These are phyloP conservation scores for Thamnophis sirtalis DNA, from an alignment of 2,113 vertebrate species.

Conservation along the genomic window DNA sequence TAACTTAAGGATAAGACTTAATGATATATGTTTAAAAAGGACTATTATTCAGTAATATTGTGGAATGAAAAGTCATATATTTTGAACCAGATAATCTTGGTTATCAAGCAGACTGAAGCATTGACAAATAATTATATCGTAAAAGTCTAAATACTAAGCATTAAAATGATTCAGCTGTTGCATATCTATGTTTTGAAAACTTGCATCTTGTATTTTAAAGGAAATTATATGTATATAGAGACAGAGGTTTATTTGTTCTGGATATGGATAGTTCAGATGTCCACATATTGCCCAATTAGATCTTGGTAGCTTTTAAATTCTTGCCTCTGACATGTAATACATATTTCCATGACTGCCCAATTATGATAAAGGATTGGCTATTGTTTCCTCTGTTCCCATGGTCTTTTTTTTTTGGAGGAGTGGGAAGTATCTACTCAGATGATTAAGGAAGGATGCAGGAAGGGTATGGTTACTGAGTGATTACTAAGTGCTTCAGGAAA, in stretches of 20 bases:
- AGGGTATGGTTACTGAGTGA: slow-evolving; percentile 54
- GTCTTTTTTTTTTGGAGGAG: slow-evolving; percentile 25
- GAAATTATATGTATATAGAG: not conserved
- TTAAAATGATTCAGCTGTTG: slow-evolving; percentile 10
- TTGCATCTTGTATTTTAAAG: slow-evolving; percentile 36
- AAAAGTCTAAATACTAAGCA: slow-evolving; percentile 8
- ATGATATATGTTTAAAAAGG: slow-evolving; percentile 12
- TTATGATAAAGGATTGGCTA: slow-evolving; percentile 46
- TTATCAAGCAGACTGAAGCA: not conserved
- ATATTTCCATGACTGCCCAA: slow-evolving; percentile 28
- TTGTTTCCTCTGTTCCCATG: slow-evolving; percentile 59
- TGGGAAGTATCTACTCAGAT: slow-evolving; percentile 40
- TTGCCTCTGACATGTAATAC: slow-evolving; percentile 39
- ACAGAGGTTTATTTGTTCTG: slow-evolving; percentile 34
- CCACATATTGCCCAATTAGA: slow-evolving; percentile 13
- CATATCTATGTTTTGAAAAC: slow-evolving; percentile 30
- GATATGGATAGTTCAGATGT: slow-evolving; percentile 38
- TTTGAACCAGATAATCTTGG: not conserved
- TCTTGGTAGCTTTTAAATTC: not conserved
- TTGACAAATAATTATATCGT: slow-evolving; percentile 12
- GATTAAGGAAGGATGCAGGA: slow-evolving; percentile 59
- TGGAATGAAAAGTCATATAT: slow-evolving; percentile 32
- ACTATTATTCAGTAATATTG: not conserved
- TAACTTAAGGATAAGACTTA: slow-evolving; percentile 15
- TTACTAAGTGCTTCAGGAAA: slow-evolving; percentile 28